Base-by-base conservation (phyloP, 1,140 invertebrate genomes). In the Stenopsyche tienmushanensis region DNA sequence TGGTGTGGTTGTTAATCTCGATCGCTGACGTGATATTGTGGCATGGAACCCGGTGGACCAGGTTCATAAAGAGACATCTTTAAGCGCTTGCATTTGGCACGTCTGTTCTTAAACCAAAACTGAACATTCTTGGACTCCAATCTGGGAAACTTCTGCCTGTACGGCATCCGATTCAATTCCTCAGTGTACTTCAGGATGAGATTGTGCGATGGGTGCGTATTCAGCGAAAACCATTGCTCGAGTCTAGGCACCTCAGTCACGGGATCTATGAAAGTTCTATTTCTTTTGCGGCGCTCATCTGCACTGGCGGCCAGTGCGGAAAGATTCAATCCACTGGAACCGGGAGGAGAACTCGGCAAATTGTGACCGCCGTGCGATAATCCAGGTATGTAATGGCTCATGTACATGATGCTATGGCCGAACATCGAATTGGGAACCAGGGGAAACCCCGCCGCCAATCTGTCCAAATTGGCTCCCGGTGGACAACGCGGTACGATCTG, bases 261-360 rank as follows among this genome's bases (percentile, higher is more conserved):
- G 0, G 96, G 97, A 81, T 99, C 97, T 71, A 99, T 99, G 77
- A 99, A 99, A n/a, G 96, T 98, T 65, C 97, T 86, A 77, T 97
- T 98, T 29, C 96, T 85, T 77, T 96, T 96, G 29, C 94, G 84
- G 54, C 94, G 85, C 75, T 96, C 93, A 71, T 94, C 92, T 72
- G 83, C 83, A 72, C 85, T 76, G 71, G 78, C 73, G 65, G 86
- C 84, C 72, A 89, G 77, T 72, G 82, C 85, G 29, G 85, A 76
- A 52, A 84, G 76, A 69, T 84, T 85, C 0, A 86, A 75, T 1
- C 82, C 83, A 54, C 81, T 80, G 13, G 78, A 80, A 2, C 78
- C 75, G 71, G 77, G 10, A 55, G 77, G 45, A 72, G 78, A 80
- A 76, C 73, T 75, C 74, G 69, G 78, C 76, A 71, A 75, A 47